A percentile compares a stretch with the other conserved stretches of the same genome.
Evolutionary conservation across 2,113 vertebrate genomes (phyloP).

Genomic region (Lampris megalopsis): DNA sequence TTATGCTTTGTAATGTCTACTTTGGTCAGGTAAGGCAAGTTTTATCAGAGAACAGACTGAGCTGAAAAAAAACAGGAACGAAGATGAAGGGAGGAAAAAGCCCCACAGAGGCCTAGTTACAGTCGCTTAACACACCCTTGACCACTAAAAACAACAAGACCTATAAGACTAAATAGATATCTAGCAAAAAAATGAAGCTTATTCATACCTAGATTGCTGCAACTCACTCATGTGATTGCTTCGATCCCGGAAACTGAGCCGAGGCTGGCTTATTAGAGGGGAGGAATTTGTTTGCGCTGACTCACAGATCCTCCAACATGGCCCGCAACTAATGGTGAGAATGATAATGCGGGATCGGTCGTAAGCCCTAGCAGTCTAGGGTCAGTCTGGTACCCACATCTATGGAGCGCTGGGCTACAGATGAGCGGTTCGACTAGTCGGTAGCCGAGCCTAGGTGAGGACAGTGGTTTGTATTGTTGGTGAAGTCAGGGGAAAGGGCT

Average conservation of each 20-base stretch:
- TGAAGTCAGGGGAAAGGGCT: conserved; percentile 47
- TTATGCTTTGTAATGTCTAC: not conserved
- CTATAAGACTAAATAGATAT: conserved; percentile 32
- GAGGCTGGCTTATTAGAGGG: conserved; percentile 46
- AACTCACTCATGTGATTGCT: conserved; percentile 27
- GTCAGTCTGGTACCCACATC: conserved; percentile 14
- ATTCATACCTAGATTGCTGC: conserved; percentile 49
- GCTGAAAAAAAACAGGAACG: not conserved
- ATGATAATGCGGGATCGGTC: conserved; percentile 59
- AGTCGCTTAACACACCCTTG: conserved; percentile 44
- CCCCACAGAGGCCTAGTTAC: conserved; percentile 1
- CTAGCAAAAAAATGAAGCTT: conserved; percentile 26
- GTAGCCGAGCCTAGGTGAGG: conserved; percentile 40
- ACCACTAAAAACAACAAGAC: conserved; percentile 32
- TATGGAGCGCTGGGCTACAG: conserved; percentile 36
- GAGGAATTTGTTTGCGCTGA: conserved; percentile 62
- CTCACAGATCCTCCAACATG: conserved; percentile 58
- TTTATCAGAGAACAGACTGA: not conserved
- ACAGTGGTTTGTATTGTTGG: conserved; percentile 59
- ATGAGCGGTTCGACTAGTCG: conserved; percentile 43
- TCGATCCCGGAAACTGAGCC: conserved; percentile 35
- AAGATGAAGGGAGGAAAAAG: not conserved
- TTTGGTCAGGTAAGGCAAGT: not conserved
- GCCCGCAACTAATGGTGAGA: conserved; percentile 45
- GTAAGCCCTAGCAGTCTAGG: conserved; percentile 21